Percentiles rank a stretch among this genome's conserved stretches.
Evolutionary conservation across 2,888 invertebrate species (phyloP).

Genomic region (Leptothorax acervorum): DNA sequence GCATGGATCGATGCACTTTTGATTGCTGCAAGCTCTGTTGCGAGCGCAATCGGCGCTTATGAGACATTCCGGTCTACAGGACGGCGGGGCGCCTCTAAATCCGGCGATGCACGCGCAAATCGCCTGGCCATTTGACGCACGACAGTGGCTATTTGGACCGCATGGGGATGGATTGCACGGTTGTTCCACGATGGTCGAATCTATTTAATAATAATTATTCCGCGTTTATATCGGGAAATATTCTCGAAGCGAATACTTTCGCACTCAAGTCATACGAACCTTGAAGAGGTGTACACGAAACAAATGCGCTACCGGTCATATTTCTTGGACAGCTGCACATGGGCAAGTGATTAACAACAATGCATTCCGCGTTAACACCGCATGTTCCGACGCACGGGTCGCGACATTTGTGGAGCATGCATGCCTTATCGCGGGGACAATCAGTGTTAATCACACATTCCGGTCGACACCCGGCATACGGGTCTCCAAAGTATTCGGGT

Average conservation of each 20-base stretch:
- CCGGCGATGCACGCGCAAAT: slow-evolving; percentile 91
- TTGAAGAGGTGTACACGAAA: slow-evolving; percentile 87
- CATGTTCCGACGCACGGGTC: slow-evolving; percentile 91
- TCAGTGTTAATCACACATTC: slow-evolving; percentile 85
- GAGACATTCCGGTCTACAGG: slow-evolving; percentile 93
- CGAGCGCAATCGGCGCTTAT: slow-evolving; percentile 93
- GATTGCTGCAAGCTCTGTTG: slow-evolving; percentile 91
- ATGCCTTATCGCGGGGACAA: slow-evolving; percentile 84
- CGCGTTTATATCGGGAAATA: neutral
- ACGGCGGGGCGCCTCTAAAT: slow-evolving; percentile 90
- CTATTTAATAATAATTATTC: slow-evolving; percentile 81
- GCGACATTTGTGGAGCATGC: slow-evolving; percentile 85
- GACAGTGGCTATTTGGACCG: slow-evolving; percentile 92
- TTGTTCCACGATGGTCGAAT: slow-evolving; percentile 86
- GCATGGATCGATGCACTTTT: slow-evolving; percentile 93
- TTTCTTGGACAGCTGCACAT: slow-evolving; percentile 89
- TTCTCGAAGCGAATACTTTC: neutral
- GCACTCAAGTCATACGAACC: slow-evolving; percentile 84
- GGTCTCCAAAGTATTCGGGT: slow-evolving; percentile 88
- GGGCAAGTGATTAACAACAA: slow-evolving; percentile 89
- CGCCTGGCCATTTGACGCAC: slow-evolving; percentile 87
- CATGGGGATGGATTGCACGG: slow-evolving; percentile 93
- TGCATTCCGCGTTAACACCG: slow-evolving; percentile 91
- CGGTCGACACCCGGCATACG: slow-evolving; percentile 85
- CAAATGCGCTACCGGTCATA: slow-evolving; percentile 91